Evolutionary conservation across 2,113 vertebrate species (phyloP), one percentile per base, ranked within the genome.

Genomic region (Anhinga anhinga): DNA sequence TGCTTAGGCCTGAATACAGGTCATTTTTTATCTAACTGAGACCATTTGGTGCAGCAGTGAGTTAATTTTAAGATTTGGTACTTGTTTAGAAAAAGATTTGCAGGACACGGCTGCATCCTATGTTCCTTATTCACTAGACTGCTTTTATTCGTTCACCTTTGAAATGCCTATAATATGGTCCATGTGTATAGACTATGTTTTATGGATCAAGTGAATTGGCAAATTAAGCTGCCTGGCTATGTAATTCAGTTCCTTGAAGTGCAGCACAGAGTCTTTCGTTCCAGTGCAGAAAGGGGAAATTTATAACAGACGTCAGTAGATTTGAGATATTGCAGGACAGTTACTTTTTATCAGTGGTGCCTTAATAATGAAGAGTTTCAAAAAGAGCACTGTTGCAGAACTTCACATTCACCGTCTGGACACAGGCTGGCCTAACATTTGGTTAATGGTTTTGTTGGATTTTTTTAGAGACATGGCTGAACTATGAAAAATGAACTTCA

Each of bases 291-390:
- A 77, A 81, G 36, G 56, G 55, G 49, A 97, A 96, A 96, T 96
- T 86, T 93, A 72, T 87, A 96, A 87, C 93, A 95, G 91, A 91
- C 26, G 1, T 92, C 66, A 67, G 36, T 36, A 94, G 88, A 79
- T 84, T 69, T 93, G 91, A 95, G 85, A 50, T 82, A 73, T n/a
- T 85, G 25, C 55, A 95, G 74, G 84, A 94, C 66, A 92, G 87
- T 82, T 71, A 72, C 72, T 71, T 97, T 96, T 97, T 90, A 97
- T 97, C 96, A 95, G 86, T 82, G 85, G 82, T 96, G 62, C 18
- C 78, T 96, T 95, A 95, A 96, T 87, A 98, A 96, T 49, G 82
- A 97, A 97, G 84, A 96, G 65, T 70, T 95, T 97, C 59, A 91
- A 95, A 90, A 89, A 83, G 34, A 92, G 50, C 77, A 66, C 36